phyloP scores from a whole-genome alignment of 2,113 vertebrate genomes.

The Zootoca vivipara region DNA sequence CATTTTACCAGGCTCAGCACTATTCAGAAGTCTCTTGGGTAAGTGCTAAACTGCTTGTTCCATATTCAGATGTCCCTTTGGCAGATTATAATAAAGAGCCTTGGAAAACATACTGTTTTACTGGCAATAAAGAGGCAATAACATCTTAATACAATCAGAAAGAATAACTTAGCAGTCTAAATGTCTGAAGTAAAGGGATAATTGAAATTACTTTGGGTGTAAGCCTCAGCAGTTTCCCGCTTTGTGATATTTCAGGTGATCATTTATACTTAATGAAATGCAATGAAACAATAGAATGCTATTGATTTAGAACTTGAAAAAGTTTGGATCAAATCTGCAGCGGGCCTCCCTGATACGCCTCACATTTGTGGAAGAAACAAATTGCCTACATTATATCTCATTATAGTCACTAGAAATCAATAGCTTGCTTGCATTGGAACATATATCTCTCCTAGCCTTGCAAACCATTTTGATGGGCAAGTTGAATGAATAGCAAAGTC shows the following conservation, averaged over 20 bases:
- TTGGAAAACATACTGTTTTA: conserved; percentile 65
- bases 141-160: conserved; percentile 62
- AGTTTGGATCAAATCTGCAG: conserved; percentile 36
- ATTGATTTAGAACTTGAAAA: conserved; percentile 62
- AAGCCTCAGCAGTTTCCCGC: conserved; percentile 46
- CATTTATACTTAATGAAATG: conserved; percentile 66
- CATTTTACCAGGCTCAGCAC: conserved; percentile 54
- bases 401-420: conserved; percentile 52
- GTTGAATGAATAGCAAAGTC: neutral
- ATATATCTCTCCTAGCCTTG: conserved; percentile 43
- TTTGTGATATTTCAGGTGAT: conserved; percentile 65
- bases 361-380: conserved; percentile 55
- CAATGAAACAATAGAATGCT: conserved; percentile 48
- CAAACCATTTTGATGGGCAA: conserved; percentile 6
- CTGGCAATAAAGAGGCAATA: conserved; percentile 65
- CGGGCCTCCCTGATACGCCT: conserved; percentile 33
- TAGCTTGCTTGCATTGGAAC: conserved; percentile 29
- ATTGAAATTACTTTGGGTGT: conserved; percentile 63
- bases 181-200: conserved; percentile 62
- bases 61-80: conserved; percentile 59
- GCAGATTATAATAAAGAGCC: conserved; percentile 57
- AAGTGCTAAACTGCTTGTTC: conserved; percentile 54
- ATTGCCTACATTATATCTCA: conserved; percentile 60
- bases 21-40: conserved; percentile 49
- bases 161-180: conserved; percentile 62